These are phyloP conservation scores for Dasyprocta punctata DNA, from an alignment of 2,113 vertebrate species.

Conservation along the genomic window DNA sequence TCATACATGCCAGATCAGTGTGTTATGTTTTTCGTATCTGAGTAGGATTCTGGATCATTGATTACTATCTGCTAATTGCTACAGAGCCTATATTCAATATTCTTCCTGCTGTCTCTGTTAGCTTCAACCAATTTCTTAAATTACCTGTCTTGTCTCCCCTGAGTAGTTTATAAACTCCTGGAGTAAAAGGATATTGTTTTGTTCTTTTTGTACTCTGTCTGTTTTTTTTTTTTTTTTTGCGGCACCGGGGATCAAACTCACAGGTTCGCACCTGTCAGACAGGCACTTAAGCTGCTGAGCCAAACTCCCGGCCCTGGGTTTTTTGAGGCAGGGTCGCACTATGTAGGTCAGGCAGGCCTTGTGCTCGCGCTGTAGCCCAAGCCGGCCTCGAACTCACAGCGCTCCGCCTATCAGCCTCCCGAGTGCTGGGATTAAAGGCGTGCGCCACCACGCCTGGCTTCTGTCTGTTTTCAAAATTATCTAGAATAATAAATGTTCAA, in stretches of 20 bases:
- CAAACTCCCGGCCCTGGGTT: no score
- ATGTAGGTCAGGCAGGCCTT: no score
- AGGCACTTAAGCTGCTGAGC: no score
- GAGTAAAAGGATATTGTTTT: neutral
- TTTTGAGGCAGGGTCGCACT: no score
- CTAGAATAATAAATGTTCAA: neutral
- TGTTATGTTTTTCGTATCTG: neutral
- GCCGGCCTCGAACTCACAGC: no score
- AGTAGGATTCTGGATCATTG: neutral
- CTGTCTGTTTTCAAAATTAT: neutral
- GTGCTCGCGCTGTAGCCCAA: no score
- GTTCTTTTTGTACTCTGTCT: slow-evolving; percentile 22
- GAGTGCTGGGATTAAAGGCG: no score
- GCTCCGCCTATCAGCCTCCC: no score
- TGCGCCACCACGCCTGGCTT: no score
- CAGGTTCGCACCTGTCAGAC: no score
- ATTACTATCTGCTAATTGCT: slow-evolving; percentile 1
- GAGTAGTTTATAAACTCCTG: neutral
- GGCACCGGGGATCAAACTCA: no score
- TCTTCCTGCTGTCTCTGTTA: neutral
- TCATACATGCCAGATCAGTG: neutral
- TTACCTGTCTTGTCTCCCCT: neutral
- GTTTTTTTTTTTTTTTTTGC: no score
- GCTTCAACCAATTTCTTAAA: neutral
- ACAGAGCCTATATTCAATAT: neutral